phyloP scores from a whole-genome alignment of 1,140 invertebrate species.

The Drosophila pandora region DNA sequence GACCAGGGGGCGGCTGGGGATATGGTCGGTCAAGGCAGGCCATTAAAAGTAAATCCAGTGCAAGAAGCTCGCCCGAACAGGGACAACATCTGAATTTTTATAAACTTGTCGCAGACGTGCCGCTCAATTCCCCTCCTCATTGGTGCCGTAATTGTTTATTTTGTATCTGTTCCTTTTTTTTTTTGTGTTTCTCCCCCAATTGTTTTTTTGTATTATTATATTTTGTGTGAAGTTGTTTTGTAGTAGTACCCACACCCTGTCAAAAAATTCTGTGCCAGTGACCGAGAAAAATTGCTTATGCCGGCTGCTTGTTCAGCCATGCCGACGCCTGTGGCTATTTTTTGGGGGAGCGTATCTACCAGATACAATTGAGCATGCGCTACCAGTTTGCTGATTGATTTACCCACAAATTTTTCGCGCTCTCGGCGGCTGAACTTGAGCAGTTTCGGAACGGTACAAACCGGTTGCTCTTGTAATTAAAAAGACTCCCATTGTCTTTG shows the following conservation, averaged over 20 bases:
- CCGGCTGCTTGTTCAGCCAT: constrained; percentile 32
- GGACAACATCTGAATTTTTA: constrained; percentile 71
- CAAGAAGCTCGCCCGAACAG: constrained; percentile 52
- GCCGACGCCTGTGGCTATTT: constrained; percentile 42
- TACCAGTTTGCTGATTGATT: constrained; percentile 59
- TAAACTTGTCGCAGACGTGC: constrained; percentile 69
- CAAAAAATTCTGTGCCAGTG: constrained; percentile 75
- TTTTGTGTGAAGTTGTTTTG: constrained; percentile 28
- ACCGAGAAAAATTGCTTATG: constrained; percentile 68
- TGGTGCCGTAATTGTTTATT: constrained; percentile 66
- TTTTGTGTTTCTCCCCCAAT: constrained; percentile 6
- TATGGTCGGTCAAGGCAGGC: constrained; percentile 59
- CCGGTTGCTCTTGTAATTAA: constrained; percentile 69
- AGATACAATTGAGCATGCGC: constrained; percentile 57
- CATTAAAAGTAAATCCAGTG: constrained; percentile 80
- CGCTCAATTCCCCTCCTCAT: constrained; percentile 29
- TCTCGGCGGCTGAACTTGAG: constrained; percentile 50
- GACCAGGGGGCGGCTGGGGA: background rate
- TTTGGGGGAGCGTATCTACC: constrained; percentile 41
- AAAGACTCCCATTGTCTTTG: constrained; percentile 30
- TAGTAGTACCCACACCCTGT: constrained; percentile 56
- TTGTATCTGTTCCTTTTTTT: constrained; percentile 37
- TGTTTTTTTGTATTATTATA: constrained; percentile 15
- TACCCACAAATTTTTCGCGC: constrained; percentile 46
- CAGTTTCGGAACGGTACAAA: constrained; percentile 56